Percentiles rank a stretch among this genome's conserved stretches.
phyloP scores from a whole-genome alignment of 1,140 invertebrate species.

The Drosophila albomicans region DNA sequence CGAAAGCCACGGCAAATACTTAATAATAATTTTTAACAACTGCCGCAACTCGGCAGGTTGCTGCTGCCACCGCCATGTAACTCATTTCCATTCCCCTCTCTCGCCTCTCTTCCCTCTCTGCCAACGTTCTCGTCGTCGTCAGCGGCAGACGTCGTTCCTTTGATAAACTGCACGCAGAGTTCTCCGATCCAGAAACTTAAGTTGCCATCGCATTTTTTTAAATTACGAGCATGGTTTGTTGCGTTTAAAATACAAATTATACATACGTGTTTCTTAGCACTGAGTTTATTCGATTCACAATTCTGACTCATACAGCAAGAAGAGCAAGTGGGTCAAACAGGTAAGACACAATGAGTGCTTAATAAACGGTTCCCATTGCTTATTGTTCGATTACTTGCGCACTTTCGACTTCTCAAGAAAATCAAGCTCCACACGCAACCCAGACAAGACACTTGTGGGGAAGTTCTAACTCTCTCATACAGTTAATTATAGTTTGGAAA shows the following conservation, averaged over 20 bases:
- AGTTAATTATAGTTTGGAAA: slow-evolving; percentile 27
- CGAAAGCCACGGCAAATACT: slow-evolving; percentile 72
- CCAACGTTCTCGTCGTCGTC: background rate
- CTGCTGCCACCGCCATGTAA: slow-evolving; percentile 43
- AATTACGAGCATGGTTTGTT: slow-evolving; percentile 68
- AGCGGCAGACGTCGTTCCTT: slow-evolving; percentile 39
- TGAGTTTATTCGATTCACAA: slow-evolving; percentile 36
- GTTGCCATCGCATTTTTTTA: slow-evolving; percentile 49
- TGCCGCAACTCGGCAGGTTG: slow-evolving; percentile 61
- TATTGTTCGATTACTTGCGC: slow-evolving; percentile 16
- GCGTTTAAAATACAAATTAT: slow-evolving; percentile 79
- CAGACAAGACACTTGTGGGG: slow-evolving; percentile 5
- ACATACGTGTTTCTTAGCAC: slow-evolving; percentile 27
- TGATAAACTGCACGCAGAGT: slow-evolving; percentile 74
- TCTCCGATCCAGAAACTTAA: slow-evolving; percentile 21
- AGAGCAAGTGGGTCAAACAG: slow-evolving; percentile 70
- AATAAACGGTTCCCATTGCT: slow-evolving; percentile 57
- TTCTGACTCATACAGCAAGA: slow-evolving; percentile 49
- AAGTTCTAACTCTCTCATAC: background rate
- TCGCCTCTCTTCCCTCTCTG: background rate
- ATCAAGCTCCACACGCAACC: slow-evolving; percentile 32
- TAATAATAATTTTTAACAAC: slow-evolving; percentile 77
- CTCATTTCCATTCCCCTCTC: slow-evolving; percentile 29
- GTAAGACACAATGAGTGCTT: slow-evolving; percentile 74
- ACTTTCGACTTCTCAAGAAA: slow-evolving; percentile 25